Evolutionary conservation across 2,888 invertebrate species (phyloP).

Genomic region (Monochamus alternatus): DNA sequence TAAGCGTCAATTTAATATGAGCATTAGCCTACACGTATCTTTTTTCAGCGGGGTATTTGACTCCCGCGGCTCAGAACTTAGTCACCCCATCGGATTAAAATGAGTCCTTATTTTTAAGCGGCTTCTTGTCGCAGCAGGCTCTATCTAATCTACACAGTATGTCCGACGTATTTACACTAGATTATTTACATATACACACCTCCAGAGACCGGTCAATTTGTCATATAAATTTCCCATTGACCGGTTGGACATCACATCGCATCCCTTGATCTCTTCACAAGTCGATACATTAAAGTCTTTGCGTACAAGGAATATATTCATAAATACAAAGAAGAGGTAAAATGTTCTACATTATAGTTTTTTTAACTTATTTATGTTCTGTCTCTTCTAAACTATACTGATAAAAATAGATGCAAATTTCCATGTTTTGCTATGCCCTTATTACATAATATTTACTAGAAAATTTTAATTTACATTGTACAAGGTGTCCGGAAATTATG

Average conservation of each 20-base stretch:
- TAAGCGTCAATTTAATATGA: conserved; percentile 28
- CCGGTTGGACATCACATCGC: conserved; percentile 7
- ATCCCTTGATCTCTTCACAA: conserved; percentile 8
- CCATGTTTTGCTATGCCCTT: no score
- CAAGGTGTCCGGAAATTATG: no score
- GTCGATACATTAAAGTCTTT: no score
- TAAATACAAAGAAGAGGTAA: no score
- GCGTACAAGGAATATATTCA: no score
- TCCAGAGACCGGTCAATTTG: conserved; percentile 16
- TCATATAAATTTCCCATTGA: conserved; percentile 19
- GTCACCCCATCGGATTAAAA: conserved; percentile 59
- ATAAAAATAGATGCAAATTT: no score
- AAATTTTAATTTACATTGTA: no score
- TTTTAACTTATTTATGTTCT: no score
- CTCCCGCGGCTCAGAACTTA: conserved; percentile 60
- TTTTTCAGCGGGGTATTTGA: conserved; percentile 56
- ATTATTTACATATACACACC: conserved; percentile 32
- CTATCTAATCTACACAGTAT: conserved; percentile 65
- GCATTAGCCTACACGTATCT: conserved; percentile 39
- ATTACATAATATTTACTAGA: no score
- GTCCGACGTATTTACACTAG: conserved; percentile 55
- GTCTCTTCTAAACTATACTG: no score
- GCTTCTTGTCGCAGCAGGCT: conserved; percentile 64
- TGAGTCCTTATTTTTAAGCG: conserved; percentile 63
- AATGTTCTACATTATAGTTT: no score